Conservation (phyloP, 2,113 vertebrate genomes). For the Copsychus sechellarum region DNA sequence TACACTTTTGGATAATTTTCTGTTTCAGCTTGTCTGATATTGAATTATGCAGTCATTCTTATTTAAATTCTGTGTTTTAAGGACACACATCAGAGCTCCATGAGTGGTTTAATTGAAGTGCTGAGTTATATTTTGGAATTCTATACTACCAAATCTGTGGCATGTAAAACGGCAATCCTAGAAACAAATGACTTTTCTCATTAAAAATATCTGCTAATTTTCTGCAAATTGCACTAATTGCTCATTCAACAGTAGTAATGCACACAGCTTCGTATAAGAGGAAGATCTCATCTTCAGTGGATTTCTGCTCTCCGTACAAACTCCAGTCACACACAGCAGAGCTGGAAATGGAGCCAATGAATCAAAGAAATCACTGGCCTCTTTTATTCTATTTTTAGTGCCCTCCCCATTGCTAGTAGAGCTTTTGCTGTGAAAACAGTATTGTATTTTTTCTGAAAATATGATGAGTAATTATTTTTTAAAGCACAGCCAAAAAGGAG, state of each 20-base stretch:
- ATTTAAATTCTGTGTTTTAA: neutral
- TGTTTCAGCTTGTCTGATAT: neutral
- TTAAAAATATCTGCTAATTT: neutral
- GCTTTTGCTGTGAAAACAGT: neutral
- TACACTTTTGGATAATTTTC: neutral
- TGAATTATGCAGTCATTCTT: neutral
- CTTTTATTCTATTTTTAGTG: constrained; percentile 12
- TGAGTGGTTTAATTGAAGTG: neutral
- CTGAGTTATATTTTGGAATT: neutral
- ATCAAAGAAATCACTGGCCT: neutral
- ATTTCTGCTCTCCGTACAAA: neutral
- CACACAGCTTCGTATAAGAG: neutral
- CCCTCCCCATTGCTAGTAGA: neutral
- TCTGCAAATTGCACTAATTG: neutral
- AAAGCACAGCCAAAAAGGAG: neutral
- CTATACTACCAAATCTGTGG: neutral
- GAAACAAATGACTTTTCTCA: neutral
- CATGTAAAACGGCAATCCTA: neutral
- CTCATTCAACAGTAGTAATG: neutral
- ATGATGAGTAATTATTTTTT: constrained; percentile 10
- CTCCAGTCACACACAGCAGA: neutral
- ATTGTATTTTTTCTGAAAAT: constrained; percentile 14
- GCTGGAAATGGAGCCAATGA: neutral
- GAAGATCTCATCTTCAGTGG: neutral
- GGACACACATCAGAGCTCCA: neutral